phyloP scores from a whole-genome alignment of 2,113 vertebrate genomes.

The Morone saxatilis region DNA sequence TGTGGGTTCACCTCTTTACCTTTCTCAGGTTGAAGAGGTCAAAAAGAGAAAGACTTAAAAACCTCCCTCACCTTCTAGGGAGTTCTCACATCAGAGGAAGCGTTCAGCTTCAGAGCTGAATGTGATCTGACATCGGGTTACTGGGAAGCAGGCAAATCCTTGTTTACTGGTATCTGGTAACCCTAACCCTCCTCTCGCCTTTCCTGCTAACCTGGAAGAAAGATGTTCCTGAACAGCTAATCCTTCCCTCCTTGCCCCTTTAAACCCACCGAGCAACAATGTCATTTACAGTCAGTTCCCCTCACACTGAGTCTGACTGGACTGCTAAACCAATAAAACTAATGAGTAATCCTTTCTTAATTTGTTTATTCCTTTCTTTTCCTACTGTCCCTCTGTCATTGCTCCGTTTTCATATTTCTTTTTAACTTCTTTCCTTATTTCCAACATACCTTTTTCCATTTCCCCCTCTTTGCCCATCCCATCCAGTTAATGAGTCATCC shows the following conservation, averaged over 20 bases:
- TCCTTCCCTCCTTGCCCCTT: slow-evolving; percentile 34
- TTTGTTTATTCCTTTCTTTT: neutral
- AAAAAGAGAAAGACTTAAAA: neutral
- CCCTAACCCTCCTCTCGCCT: slow-evolving; percentile 19
- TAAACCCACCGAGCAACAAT: neutral
- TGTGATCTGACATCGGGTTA: slow-evolving; percentile 16
- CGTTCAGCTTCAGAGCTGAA: neutral
- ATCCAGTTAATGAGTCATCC: neutral
- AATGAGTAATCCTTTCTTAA: neutral
- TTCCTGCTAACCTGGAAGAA: slow-evolving; percentile 32
- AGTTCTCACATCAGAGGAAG: neutral
- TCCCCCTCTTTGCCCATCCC: neutral
- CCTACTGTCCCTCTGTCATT: neutral
- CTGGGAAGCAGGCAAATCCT: slow-evolving; percentile 7
- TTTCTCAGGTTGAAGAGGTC: neutral
- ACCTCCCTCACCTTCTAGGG: neutral
- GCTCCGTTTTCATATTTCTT: neutral
- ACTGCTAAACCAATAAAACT: neutral
- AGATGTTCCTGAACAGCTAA: slow-evolving; percentile 48
- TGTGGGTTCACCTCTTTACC: neutral
- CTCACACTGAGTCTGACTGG: neutral
- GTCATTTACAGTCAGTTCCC: neutral
- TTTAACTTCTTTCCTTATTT: neutral
- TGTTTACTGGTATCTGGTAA: slow-evolving; percentile 29
- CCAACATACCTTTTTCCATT: neutral